A percentile compares a stretch with the other conserved stretches of the same genome.
Conservation (phyloP, 2,113 vertebrate genomes). For the Catagonus wagneri region DNA sequence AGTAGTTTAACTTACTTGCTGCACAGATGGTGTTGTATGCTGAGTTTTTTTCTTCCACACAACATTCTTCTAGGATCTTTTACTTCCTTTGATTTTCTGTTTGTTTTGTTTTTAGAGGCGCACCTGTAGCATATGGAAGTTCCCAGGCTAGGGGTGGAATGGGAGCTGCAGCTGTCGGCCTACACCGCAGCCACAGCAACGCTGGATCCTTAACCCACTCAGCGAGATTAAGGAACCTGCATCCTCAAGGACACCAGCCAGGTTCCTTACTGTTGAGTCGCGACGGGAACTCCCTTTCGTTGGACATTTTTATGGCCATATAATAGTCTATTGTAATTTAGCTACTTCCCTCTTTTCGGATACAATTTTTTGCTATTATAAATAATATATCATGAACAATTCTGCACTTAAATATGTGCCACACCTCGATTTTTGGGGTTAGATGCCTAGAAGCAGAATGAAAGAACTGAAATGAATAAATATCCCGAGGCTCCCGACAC, state of each 20-base stretch:
- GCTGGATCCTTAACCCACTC: too few species aligned
- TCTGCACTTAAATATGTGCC: not conserved
- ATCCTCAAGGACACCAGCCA: too few species aligned
- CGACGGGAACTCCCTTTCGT: not conserved
- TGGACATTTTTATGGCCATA: not conserved
- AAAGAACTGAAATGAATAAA: not conserved
- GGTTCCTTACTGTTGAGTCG: too few species aligned
- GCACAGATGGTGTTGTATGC: accelerated
- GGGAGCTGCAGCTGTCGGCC: too few species aligned
- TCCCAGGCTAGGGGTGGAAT: too few species aligned
- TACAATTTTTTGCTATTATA: not conserved
- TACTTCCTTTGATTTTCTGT: too few species aligned
- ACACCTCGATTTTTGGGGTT: not conserved
- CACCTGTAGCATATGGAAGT: too few species aligned
- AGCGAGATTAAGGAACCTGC: too few species aligned
- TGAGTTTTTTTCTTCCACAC: accelerated
- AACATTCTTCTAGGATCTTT: not conserved
- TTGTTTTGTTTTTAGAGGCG: too few species aligned
- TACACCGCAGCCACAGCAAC: too few species aligned
- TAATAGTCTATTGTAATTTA: not conserved
- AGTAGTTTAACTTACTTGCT: not conserved
- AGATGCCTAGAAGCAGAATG: not conserved
- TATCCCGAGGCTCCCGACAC: too few species aligned
- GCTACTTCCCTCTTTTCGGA: not conserved
- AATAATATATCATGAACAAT: not conserved